Evolutionary conservation across 2,888 invertebrate species (phyloP).

Genomic region (Lycophotia porphyrea): DNA sequence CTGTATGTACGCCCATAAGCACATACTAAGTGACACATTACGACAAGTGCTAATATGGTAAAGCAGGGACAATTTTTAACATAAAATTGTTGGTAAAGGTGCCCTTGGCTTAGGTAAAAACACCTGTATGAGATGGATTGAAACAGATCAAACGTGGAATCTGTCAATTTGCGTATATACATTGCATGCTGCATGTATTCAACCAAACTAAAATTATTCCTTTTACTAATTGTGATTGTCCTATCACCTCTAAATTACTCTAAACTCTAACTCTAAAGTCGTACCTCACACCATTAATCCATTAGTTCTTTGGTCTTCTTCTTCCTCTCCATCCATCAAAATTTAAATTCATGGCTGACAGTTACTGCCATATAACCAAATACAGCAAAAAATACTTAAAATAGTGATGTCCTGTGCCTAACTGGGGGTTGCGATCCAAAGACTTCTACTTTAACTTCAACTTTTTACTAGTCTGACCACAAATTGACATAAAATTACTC

Average conservation of each 20-base stretch:
- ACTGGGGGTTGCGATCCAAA: neutral
- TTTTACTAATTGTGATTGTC: neutral
- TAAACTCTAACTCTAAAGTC: too few species aligned
- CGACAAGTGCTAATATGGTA: slow-evolving; percentile 43
- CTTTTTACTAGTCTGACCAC: slow-evolving; percentile 35
- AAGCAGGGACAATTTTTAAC: slow-evolving; percentile 61
- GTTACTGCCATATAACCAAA: neutral
- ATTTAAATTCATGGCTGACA: neutral
- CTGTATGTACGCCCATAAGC: slow-evolving; percentile 57
- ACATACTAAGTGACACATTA: slow-evolving; percentile 64
- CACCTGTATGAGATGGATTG: neutral
- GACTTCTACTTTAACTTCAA: neutral
- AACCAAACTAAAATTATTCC: neutral
- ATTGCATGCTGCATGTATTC: neutral
- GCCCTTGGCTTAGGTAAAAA: slow-evolving; percentile 47
- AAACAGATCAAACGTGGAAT: neutral
- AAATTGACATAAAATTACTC: slow-evolving; percentile 73
- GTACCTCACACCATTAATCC: neutral
- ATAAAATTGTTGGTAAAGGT: slow-evolving; percentile 56
- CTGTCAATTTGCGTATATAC: neutral
- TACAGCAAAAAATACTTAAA: neutral
- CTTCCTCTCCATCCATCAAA: neutral
- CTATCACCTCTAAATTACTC: neutral
- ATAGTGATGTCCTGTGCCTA: neutral
- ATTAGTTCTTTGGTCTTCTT: neutral